Evolutionary conservation across 2,113 vertebrate species (phyloP).

Genomic region (Willisornis vidua): DNA sequence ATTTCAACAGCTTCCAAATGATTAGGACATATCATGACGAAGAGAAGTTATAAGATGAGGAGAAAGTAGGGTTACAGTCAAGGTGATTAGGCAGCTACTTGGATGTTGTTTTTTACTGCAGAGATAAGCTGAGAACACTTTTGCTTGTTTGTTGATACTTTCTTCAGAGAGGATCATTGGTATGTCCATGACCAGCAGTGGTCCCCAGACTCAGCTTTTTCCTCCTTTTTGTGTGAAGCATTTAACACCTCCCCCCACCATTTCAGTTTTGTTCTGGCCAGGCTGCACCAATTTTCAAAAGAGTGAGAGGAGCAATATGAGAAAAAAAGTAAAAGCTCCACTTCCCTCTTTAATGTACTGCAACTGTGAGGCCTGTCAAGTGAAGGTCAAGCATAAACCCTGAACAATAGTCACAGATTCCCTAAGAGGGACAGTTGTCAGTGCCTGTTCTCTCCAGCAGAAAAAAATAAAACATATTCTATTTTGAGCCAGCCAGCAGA

Average conservation of each 20-base stretch:
- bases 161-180: not conserved
- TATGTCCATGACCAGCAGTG: not conserved
- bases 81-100: not conserved
- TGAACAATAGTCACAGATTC: not conserved
- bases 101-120: not conserved
- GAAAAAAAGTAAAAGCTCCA: not conserved
- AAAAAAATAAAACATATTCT: not conserved
- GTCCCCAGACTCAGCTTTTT: not conserved
- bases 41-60: not conserved
- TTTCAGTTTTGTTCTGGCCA: not conserved
- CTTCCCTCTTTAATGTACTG: not conserved
- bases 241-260: not conserved
- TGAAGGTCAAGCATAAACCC: conserved; percentile 35
- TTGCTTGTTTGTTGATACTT: not conserved
- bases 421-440: conserved; percentile 25
- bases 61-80: not conserved
- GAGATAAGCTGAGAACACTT: not conserved
- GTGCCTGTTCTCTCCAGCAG: not conserved
- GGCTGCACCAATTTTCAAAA: not conserved
- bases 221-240: not conserved
- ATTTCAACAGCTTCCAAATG: not conserved
- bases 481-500: not conserved
- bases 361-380: not conserved
- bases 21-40: not conserved
- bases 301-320: not conserved